Evolutionary conservation across 2,797 vertebrate species (phyloP).

Genomic region (Borostomias antarcticus): DNA sequence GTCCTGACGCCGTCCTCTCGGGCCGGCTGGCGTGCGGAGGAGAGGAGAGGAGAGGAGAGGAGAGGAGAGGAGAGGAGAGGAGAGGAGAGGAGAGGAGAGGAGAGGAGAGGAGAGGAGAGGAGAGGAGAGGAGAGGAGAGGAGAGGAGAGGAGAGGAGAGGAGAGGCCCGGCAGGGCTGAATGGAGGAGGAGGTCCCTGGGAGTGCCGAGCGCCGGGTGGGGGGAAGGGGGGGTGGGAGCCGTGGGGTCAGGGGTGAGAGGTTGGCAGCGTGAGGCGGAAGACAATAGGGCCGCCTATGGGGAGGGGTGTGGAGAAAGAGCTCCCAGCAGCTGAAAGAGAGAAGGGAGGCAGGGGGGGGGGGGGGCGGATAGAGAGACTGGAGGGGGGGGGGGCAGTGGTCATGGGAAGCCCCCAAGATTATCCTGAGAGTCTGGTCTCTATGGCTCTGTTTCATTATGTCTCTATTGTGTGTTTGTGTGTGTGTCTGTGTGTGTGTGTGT

Average conservation of each 20-base stretch:
- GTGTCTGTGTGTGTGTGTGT: conserved; percentile 22
- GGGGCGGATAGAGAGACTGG: conserved; percentile 12
- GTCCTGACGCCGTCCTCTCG: conserved; percentile 47
- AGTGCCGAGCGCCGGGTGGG: conserved; percentile 2
- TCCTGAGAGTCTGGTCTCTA: conserved; percentile 56
- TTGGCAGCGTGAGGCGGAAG: conserved; percentile 62
- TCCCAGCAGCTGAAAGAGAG: conserved; percentile 63
- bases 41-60: too few relatives aligned
- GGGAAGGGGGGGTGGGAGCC: conserved; percentile 56
- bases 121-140: too few relatives aligned
- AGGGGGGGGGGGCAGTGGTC: conserved; percentile 24
- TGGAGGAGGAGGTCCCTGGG: conserved; percentile 28
- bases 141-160: not conserved
- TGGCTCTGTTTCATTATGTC: conserved; percentile 61
- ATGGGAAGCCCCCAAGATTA: conserved; percentile 69
- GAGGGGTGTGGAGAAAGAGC: conserved; percentile 50
- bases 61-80: too few relatives aligned
- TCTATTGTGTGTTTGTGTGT: conserved; percentile 56
- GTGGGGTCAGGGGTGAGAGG: conserved; percentile 72
- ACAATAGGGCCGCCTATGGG: conserved; percentile 59
- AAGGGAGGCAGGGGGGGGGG: conserved; percentile 25
- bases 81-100: too few relatives aligned
- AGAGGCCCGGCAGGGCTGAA: conserved; percentile 20
- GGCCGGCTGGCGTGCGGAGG: conserved; percentile 30
- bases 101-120: too few relatives aligned